phyloP scores from a whole-genome alignment of 2,113 vertebrate species.

The Perognathus longimembris region DNA sequence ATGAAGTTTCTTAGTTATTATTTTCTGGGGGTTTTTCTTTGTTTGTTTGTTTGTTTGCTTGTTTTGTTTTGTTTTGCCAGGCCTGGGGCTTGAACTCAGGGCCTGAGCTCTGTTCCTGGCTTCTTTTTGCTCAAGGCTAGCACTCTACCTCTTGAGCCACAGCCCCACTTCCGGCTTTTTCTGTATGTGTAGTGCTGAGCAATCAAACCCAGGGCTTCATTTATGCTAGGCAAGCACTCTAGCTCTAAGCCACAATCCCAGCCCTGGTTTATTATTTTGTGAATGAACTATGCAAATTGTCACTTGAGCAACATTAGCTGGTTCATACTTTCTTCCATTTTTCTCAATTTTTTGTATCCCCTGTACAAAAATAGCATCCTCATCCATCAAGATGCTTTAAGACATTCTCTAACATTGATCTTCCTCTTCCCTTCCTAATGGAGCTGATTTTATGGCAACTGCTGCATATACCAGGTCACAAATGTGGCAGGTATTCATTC shows the following conservation, averaged over 20 bases:
- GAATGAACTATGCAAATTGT: not conserved
- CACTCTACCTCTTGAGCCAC: no score
- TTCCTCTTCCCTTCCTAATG: not conserved
- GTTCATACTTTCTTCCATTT: not conserved
- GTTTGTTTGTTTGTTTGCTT: no score
- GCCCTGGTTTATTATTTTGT: no score
- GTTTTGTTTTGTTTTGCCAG: no score
- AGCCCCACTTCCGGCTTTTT: not conserved
- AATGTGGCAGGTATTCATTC: not conserved
- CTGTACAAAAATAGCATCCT: not conserved
- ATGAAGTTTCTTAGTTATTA: not conserved
- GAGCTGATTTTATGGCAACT: not conserved
- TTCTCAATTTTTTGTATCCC: not conserved
- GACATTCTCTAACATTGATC: not conserved
- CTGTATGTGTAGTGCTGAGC: no score
- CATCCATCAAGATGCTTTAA: not conserved
- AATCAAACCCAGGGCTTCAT: no score
- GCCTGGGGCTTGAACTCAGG: no score
- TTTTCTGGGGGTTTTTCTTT: no score
- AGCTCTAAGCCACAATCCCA: no score
- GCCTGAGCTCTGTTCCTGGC: no score
- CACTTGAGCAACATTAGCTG: not conserved
- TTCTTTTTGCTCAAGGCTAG: no score
- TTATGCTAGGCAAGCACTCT: no score
- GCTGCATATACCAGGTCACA: not conserved